Evolutionary conservation across 1,140 invertebrate genomes (phyloP).

Genomic region (Cephus cinctus): DNA sequence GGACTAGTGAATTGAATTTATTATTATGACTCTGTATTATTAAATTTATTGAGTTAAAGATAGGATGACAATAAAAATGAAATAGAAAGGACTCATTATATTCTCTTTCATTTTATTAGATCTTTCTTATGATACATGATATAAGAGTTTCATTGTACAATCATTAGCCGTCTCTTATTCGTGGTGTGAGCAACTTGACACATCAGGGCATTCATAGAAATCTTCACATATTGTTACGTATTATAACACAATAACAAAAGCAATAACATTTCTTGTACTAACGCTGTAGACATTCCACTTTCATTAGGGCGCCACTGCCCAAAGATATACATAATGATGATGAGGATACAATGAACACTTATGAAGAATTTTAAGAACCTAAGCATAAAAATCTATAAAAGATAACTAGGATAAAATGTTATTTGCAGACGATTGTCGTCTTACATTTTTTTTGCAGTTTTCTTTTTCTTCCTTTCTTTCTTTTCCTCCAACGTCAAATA

Average conservation of each 20-base stretch:
- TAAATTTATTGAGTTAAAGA: too few relatives aligned
- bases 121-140: slow-evolving; percentile 17
- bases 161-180: slow-evolving; percentile 8
- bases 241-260: background rate
- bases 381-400: background rate
- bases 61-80: too few relatives aligned
- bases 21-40: too few relatives aligned
- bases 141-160: slow-evolving; percentile 19
- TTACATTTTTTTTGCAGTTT: too few relatives aligned
- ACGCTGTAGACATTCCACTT: background rate
- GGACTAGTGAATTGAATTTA: too few relatives aligned
- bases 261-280: background rate
- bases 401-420: background rate
- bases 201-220: background rate
- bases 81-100: too few relatives aligned
- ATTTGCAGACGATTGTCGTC: too few relatives aligned
- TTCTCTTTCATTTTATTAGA: slow-evolving; percentile 19
- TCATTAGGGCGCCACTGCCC: too few relatives aligned
- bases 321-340: too few relatives aligned
- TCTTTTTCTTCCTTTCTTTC: too few relatives aligned
- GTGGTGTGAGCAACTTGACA: slow-evolving; percentile 1
- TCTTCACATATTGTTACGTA: background rate
- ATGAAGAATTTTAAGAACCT: background rate
- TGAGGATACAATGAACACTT: too few relatives aligned
- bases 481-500: too few relatives aligned